Conservation (phyloP, 1,140 invertebrate genomes). For the Trichonephila inaurata region DNA sequence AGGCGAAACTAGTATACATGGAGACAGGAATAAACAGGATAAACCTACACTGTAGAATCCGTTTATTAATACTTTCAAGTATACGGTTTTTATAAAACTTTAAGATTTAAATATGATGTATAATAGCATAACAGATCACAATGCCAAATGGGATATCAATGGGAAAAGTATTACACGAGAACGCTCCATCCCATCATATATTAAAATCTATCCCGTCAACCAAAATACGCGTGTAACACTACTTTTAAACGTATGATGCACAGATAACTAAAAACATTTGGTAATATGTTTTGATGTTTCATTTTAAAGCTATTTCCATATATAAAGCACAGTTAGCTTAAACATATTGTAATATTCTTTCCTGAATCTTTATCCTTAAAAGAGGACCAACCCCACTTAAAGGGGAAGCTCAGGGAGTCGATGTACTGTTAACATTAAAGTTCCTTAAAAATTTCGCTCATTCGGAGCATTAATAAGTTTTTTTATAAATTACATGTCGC, state of each 20-base stretch:
- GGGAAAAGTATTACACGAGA: constrained; percentile 10
- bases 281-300: neutral
- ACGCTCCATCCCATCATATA: constrained; percentile 41
- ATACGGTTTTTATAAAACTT: neutral
- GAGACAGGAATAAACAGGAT: constrained; percentile 29
- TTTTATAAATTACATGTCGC: neutral
- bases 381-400: constrained; percentile 74
- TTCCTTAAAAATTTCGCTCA: constrained; percentile 55
- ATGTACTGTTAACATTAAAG: constrained; percentile 75
- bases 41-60: neutral
- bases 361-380: constrained; percentile 65
- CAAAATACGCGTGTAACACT: constrained; percentile 60
- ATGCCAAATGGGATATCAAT: neutral
- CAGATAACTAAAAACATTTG: neutral
- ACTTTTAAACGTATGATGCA: neutral
- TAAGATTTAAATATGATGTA: neutral
- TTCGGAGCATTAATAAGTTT: neutral
- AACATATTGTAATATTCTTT: constrained; percentile 69
- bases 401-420: constrained; percentile 75
- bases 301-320: neutral
- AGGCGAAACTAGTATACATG: constrained; percentile 30
- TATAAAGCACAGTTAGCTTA: constrained; percentile 12
- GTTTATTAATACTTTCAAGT: neutral
- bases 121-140: neutral
- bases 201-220: constrained; percentile 52